Evolutionary conservation across 2,797 vertebrate species (phyloP).

Genomic region (Enteromius trimaculatus): DNA sequence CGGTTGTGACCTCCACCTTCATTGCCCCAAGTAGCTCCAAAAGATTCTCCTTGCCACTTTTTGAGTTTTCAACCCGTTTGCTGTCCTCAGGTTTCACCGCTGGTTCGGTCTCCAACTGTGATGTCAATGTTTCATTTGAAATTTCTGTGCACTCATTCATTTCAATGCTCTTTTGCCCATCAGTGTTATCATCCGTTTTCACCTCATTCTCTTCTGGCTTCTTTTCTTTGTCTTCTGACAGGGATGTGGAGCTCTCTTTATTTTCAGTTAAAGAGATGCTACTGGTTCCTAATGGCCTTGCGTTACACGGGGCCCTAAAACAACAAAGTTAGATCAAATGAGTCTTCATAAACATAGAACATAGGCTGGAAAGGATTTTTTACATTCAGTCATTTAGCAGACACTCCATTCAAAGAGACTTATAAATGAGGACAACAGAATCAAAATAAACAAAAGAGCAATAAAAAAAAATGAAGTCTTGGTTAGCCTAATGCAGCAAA

Average conservation of each 20-base stretch:
- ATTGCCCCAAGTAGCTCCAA: conserved; percentile 83
- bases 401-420: not conserved
- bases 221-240: conserved; percentile 10
- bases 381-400: not conserved
- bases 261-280: conserved; percentile 27
- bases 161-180: not conserved
- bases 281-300: conserved; percentile 32
- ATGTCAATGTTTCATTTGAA: not conserved
- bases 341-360: not conserved
- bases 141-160: not conserved
- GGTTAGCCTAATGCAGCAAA: too few species aligned
- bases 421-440: not conserved
- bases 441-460: not conserved
- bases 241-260: conserved; percentile 17
- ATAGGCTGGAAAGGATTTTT: not conserved
- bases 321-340: conserved; percentile 20
- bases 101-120: conserved; percentile 12
- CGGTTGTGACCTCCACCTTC: conserved; percentile 87
- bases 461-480: not conserved
- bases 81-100: conserved; percentile 29
- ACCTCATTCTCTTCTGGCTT: not conserved
- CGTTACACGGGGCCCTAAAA: conserved; percentile 6
- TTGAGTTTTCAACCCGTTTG: conserved; percentile 30
- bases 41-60: conserved; percentile 77
- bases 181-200: conserved; percentile 51